Base-by-base conservation (phyloP, 2,797 vertebrate species). In the Thripadectes ignobilis region DNA sequence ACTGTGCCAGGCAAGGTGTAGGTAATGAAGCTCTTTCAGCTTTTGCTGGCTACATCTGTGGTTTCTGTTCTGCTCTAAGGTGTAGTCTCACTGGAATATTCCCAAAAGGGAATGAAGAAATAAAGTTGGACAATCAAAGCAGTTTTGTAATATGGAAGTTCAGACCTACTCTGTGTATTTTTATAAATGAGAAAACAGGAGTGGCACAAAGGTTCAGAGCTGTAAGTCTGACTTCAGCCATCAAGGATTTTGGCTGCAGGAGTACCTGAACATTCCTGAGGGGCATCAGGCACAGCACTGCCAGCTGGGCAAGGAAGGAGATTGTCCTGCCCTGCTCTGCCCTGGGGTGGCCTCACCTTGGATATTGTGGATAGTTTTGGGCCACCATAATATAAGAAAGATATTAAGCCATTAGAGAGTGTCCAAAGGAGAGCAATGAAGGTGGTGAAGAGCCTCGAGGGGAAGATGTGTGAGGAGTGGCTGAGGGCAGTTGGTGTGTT, bases 21-120 rank as follows among this genome's bases (percentile, higher is more conserved):
- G 98, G 69, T 98, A 97, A 71, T 48, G 78, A 78, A 98, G 85
- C 82, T 98, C 98, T 95, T 55, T 97, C 89, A 98, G 94, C 89
- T 98, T 98, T 88, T 96, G 96, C 68, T 92, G 96, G 78, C 94
- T 97, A 91, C 96, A 49, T 79, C 97, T 97, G 71, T 97, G 97
- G 49, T 97, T 98, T 90, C 83, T 94, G 86, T 98, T 98, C 52
- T 85, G 94, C 94, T 98, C 96, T 93, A 98, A 85, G 41, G 88
- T 32, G 17, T 43, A 97, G 96, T 92, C 89, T 94, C 92, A 72
- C 97, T 98, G 69, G 15, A 68, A 10, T 41, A 71, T 49, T 86
- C 55, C 11, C 24, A 49, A 18, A 80, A 69, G 19, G 22, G 34
- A 54, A 61, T 26, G 55, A 73, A 87, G 10, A 29, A 58, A 81